Evolutionary conservation across 1,140 invertebrate genomes (phyloP), one percentile per base, ranked within the genome.

Genomic region (Diachasmimorpha longicaudata): DNA sequence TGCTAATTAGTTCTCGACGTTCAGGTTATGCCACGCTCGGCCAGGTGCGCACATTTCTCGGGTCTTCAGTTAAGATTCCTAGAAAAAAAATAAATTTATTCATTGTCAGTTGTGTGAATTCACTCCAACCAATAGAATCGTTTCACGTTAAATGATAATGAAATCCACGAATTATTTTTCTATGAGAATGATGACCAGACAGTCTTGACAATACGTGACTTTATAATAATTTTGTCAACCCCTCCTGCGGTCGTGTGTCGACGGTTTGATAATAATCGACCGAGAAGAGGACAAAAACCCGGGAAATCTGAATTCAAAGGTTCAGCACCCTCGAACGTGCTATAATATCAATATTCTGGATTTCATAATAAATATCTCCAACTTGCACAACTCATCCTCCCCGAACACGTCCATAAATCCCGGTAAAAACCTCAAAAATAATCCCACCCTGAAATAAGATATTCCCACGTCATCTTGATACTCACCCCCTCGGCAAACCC

Each of bases 1-100:
- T 73, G 63, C 77, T 80, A 82, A 83, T 83, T 83, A 83, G 81
- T 81, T 82, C 81, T 78, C 80, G 79, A 81, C 80, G 73, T 39
- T 63, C 21, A 23, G 23, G 58, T 63, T 63, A 63, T 25, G 19
- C 11, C 48, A 63, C 58, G 58, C 58, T 25, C 58, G 23, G 19
- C 23, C 21, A 63, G 58, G 11, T n/a, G 58, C 58, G 11, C 58
- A 63, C 58, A 63, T 63, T 63, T 63, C 58, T 23, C 21, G 58
- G 6, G 58, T 63, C 58, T 63, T 63, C 58, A 25, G 58, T 63
- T 63, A 63, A 6, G 21, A 63, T 63, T 25, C 58, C 23, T 63
- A 63, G 58, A 63, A 63, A 25, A 52, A 52, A 25, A 25, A 25
- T 63, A 8, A 63, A 63, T 63, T 63, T 63, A 63, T 63, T 23